A percentile compares a stretch with the other conserved stretches of the same genome.
Evolutionary conservation across 1,140 invertebrate species (phyloP).

Genomic region (Diploscapter pachys): DNA sequence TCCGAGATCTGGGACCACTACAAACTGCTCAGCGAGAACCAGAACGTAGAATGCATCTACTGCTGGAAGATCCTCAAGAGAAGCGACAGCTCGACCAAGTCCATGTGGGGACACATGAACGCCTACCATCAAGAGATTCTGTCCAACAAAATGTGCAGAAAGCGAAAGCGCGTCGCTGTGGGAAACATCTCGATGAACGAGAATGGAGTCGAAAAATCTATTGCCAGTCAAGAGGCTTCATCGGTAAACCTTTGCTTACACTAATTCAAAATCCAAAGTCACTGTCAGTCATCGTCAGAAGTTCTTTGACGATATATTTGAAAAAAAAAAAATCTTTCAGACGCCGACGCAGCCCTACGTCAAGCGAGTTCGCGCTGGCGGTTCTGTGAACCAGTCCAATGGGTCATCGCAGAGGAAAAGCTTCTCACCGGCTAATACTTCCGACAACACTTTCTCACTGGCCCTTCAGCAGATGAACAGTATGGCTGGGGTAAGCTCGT

Average conservation of each 20-base stretch:
- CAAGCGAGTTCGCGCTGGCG: slow-evolving; percentile 32
- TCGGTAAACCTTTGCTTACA: no score
- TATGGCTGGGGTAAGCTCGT: slow-evolving; percentile 1
- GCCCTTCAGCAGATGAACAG: slow-evolving; percentile 24
- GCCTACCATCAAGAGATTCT: slow-evolving; percentile 31
- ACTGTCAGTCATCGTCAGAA: no score
- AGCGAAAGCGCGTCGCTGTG: no score
- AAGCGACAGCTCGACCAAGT: slow-evolving; percentile 36
- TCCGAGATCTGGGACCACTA: slow-evolving; percentile 41
- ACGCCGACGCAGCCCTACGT: slow-evolving; percentile 42
- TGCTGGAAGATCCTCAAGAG: slow-evolving; percentile 31
- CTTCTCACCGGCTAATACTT: not conserved
- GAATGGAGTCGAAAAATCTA: no score
- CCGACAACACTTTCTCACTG: slow-evolving; percentile 13
- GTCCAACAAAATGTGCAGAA: no score
- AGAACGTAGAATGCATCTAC: slow-evolving; percentile 37
- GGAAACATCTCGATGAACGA: no score
- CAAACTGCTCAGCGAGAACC: slow-evolving; percentile 14
- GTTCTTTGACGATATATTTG: no score
- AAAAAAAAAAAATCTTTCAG: slow-evolving; percentile 13
- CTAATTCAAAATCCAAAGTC: no score
- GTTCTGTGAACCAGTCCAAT: not conserved
- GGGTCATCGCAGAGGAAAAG: no score
- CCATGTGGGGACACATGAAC: slow-evolving; percentile 42
- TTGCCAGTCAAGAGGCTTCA: no score